Percentiles rank a stretch among this genome's conserved stretches.
Evolutionary conservation across 2,113 vertebrate species (phyloP).

Genomic region (Hassar affinis): DNA sequence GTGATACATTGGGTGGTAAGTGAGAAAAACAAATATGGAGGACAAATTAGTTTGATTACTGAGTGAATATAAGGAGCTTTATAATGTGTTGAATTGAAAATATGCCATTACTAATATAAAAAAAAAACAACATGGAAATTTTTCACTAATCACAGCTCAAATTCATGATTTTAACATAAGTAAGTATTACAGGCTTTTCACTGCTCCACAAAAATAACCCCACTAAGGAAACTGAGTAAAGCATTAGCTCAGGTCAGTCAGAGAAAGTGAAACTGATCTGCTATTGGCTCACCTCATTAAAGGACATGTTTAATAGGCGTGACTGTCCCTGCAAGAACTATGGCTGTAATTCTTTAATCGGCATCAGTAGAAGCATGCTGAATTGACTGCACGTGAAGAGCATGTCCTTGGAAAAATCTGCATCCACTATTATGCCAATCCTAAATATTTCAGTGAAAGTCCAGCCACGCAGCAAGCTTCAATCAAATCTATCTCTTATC

Average conservation of each 20-base stretch:
- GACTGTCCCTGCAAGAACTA: neutral
- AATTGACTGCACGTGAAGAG: neutral
- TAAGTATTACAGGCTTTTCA: neutral
- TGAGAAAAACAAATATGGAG: neutral
- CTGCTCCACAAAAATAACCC: neutral
- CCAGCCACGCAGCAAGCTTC: slow-evolving; percentile 4
- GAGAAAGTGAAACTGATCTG: neutral
- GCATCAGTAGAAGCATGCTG: neutral
- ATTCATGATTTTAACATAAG: neutral
- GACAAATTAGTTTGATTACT: neutral
- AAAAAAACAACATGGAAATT: neutral
- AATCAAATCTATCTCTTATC: neutral
- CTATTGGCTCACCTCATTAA: neutral
- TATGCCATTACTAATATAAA: neutral
- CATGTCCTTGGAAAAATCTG: slow-evolving; percentile 1
- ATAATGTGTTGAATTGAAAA: neutral
- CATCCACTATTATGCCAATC: slow-evolving; percentile 3
- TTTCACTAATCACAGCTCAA: neutral
- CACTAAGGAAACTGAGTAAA: neutral
- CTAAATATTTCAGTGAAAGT: slow-evolving; percentile 21
- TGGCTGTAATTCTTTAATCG: neutral
- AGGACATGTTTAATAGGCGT: neutral
- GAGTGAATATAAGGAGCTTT: neutral
- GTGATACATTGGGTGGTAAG: neutral
- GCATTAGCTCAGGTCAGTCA: neutral